Base-by-base conservation (phyloP, 2,113 vertebrate genomes). In the Chlamydotis undulata region DNA sequence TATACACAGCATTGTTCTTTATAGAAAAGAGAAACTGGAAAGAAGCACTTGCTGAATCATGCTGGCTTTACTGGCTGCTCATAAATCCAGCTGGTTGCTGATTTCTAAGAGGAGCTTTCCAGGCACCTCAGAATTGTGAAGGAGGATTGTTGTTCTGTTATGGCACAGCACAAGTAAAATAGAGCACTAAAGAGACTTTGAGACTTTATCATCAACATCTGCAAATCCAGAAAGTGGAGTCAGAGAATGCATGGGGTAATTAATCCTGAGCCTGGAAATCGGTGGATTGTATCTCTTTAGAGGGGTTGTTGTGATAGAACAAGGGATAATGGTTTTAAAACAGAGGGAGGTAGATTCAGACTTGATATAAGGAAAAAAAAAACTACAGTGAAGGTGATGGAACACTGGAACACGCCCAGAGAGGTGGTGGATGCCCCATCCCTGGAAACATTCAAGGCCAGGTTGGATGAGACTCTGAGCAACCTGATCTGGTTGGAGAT, bases 21-120 rank as follows among this genome's bases (percentile, higher is more conserved):
- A 67, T 9, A n/a, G 31, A 68, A 86, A 83, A 45, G 15, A 37
- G 17, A 89, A 83, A 4, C 19, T 84, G 22, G 19, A 78, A 71
- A 68, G 18, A 89, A 90, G 37, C 4, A 1, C 5, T 63, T 78
- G 43, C 60, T 95, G 92, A 82, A 67, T 87, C 47, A 52, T 37
- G 52, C 24, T 77, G 69, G 9, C 37, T 93, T 95, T 73, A 50
- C 77, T 70, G 59, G 14, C 55, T 83, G 28, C 52, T 70, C 47
- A 78, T 33, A 84, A 89, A 84, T 28, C 28, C 49, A 33, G 8
- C 5, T 84, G n/a, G 11, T 10, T 86, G 35, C 50, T 53, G 55
- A 86, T 76, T 0, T 0, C 21, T 47, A 35, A 0, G 0, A 83
- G 29, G 49, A 81, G 23, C 6, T 84, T 87, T 70, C n/a, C 77